These are phyloP conservation scores for Ursus arctos DNA, from an alignment of 2,113 vertebrate species.

Conservation along the genomic window DNA sequence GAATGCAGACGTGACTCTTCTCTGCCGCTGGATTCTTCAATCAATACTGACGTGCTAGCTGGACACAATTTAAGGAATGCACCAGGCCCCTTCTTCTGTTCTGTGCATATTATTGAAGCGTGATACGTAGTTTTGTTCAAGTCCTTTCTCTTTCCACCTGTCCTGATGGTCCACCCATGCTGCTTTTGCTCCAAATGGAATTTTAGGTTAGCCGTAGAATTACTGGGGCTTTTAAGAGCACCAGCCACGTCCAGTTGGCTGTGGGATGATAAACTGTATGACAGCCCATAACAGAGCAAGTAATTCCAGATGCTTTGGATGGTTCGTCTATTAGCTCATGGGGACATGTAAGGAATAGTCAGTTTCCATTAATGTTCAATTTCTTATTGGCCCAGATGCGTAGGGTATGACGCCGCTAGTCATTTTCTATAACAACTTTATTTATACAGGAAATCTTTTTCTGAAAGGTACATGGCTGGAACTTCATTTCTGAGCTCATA, in stretches of 20 bases:
- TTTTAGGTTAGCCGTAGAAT: neutral
- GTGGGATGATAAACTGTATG: slow-evolving; percentile 25
- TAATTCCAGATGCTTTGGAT: slow-evolving; percentile 74
- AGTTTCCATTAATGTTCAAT: slow-evolving; percentile 66
- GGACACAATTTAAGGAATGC: slow-evolving; percentile 53
- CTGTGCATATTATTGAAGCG: neutral
- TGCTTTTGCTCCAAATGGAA: neutral
- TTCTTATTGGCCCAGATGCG: slow-evolving; percentile 54
- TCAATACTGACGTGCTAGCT: slow-evolving; percentile 48
- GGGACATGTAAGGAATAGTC: slow-evolving; percentile 69
- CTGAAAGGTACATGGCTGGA: slow-evolving; percentile 50
- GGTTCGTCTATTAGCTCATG: slow-evolving; percentile 73
- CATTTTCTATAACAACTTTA: slow-evolving; percentile 69
- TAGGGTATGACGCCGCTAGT: slow-evolving; percentile 51
- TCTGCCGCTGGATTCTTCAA: slow-evolving; percentile 35
- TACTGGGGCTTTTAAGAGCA: slow-evolving; percentile 59
- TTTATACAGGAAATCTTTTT: slow-evolving; percentile 72
- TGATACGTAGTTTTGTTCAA: neutral
- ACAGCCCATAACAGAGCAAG: slow-evolving; percentile 28
- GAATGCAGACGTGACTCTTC: slow-evolving; percentile 54
- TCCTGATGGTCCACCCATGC: slow-evolving; percentile 42
- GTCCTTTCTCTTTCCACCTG: slow-evolving; percentile 50
- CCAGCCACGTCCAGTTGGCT: neutral
- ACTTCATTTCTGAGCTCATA: slow-evolving; percentile 43
- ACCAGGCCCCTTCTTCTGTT: neutral